These are phyloP conservation scores for Thaumetopoea pityocampa DNA, from an alignment of 1,140 invertebrate species.

Conservation along the genomic window DNA sequence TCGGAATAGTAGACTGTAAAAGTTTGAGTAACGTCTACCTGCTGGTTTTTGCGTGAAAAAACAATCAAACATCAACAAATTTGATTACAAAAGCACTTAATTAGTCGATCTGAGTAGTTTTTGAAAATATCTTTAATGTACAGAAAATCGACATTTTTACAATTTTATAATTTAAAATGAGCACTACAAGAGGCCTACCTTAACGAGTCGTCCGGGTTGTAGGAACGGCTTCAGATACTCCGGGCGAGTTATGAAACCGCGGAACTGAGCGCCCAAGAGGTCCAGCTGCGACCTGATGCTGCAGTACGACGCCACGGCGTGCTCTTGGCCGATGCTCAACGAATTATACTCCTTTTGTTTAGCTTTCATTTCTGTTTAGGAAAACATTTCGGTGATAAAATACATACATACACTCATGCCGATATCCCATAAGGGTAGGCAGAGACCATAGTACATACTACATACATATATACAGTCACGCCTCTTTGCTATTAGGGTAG, in stretches of 20 bases:
- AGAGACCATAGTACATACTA: too few species aligned
- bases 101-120: too few species aligned
- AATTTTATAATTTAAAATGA: slow-evolving; percentile 10
- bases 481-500: too few species aligned
- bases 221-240: slow-evolving; percentile 95
- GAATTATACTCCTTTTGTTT: slow-evolving; percentile 81
- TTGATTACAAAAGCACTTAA: too few species aligned
- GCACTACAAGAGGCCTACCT: too few species aligned
- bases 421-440: too few species aligned
- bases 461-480: too few species aligned
- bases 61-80: too few species aligned
- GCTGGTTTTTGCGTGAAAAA: too few species aligned
- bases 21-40: neutral
- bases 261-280: slow-evolving; percentile 83
- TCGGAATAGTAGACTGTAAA: neutral
- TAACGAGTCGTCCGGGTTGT: slow-evolving; percentile 94
- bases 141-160: neutral
- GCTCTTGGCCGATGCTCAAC: slow-evolving; percentile 83
- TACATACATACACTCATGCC: too few species aligned
- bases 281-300: slow-evolving; percentile 90
- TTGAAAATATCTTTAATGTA: too few species aligned
- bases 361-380: slow-evolving; percentile 81
- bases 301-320: slow-evolving; percentile 89
- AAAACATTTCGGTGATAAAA: too few species aligned
- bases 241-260: slow-evolving; percentile 88